Base-by-base conservation (phyloP, 2,797 vertebrate species). In the Rhabdomys pumilio region DNA sequence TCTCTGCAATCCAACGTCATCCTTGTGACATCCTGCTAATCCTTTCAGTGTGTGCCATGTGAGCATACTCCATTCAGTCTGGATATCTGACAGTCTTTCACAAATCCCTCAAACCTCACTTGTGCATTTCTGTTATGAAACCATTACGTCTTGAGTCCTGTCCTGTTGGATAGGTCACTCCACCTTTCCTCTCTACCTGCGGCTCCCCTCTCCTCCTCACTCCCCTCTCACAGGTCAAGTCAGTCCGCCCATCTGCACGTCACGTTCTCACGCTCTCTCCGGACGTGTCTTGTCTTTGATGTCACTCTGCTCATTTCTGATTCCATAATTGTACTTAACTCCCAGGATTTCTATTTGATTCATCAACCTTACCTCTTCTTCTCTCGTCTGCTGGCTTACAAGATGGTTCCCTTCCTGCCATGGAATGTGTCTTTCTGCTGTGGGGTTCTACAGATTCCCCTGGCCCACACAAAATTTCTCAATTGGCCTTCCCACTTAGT, bases 101-200 rank as follows among this genome's bases (percentile, higher is more conserved):
- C 20, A 4, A 15, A 13, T n/a, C 31, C 44, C 69, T 72, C 75
- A 80, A 41, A 11, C 38, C 63, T 86, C 44, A 41, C 50, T 50
- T 50, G 50, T 50, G 77, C 41, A n/a, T 15, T 14, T 34, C 47
- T 89, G n/a, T 14, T 50, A 38, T 24, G 67, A 63, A 31, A 59
- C 0, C 2, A 17, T 41, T 20, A 34, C 15, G 14, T 31, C 59
- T n/a, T 13, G 63, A 0, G 1, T 12, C 26, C 29, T 17, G 4
- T n/a, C 57, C 15, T 75, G 81, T 44, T 11, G 13, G 41, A 8
- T 8, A 65, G 41, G 15, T 61, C 61, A 11, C 12, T 47, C 50
- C 29, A 63, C 31, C 17, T 55, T 57, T 63, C 38, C 20, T 41
- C 34, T n/a, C 76, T 19, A 15, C 34, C 82, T 65, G 82, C 15